Conservation (phyloP, 2,113 vertebrate species). For the Lophius piscatorius region DNA sequence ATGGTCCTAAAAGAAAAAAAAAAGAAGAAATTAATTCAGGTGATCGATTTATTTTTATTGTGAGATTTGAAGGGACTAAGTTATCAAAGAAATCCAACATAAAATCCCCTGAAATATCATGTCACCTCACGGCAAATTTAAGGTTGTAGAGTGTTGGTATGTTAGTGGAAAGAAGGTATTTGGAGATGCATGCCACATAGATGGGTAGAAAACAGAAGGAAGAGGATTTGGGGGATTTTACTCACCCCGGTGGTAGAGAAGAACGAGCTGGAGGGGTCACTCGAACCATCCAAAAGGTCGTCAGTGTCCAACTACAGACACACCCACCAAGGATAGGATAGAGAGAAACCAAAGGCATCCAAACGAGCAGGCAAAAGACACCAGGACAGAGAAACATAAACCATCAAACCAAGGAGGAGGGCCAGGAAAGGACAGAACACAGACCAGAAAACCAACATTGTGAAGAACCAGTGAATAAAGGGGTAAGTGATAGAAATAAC, state of each 20-base stretch:
- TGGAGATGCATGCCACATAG: conserved; percentile 67
- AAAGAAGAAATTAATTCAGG: conserved; percentile 26
- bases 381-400: conserved; percentile 68
- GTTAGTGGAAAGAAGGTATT: conserved; percentile 69
- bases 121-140: conserved; percentile 35
- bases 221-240: conserved; percentile 74
- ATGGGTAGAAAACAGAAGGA: conserved; percentile 60
- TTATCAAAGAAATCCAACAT: conserved; percentile 19
- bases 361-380: conserved; percentile 71
- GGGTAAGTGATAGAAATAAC: conserved; percentile 49
- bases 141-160: conserved; percentile 44
- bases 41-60: background rate
- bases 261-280: conserved; percentile 91
- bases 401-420: conserved; percentile 65
- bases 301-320: conserved; percentile 89
- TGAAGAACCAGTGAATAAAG: conserved; percentile 42
- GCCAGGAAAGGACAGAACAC: conserved; percentile 66
- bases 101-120: conserved; percentile 27
- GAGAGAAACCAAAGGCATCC: conserved; percentile 74
- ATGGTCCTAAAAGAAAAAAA: conserved; percentile 79
- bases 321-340: conserved; percentile 74
- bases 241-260: conserved; percentile 91
- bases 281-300: conserved; percentile 92
- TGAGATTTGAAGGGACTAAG: conserved; percentile 8
- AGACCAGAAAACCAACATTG: conserved; percentile 62